Evolutionary conservation across 2,888 invertebrate species (phyloP), one percentile per base, ranked within the genome.

Genomic region (Branchinecta sandiegonensis): DNA sequence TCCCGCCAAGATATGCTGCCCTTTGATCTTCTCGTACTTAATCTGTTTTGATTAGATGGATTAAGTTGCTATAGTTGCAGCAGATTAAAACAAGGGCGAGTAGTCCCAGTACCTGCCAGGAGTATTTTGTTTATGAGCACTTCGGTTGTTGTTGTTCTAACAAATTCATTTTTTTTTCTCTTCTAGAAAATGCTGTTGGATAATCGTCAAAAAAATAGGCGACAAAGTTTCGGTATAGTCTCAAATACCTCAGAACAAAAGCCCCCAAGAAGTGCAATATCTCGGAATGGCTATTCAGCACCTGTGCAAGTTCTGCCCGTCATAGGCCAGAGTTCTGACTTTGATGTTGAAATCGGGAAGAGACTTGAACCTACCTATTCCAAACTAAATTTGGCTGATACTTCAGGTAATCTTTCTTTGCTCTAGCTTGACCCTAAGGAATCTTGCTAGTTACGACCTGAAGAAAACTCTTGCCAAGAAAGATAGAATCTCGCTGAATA

Each of bases 241-340:
- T 71, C 47, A 70, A 72, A 65, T 68, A 69, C 70, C 70, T 71
- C 63, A 70, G 70, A 70, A 72, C 70, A 65, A 71, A 72, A 66
- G 71, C 71, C 66, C 66, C 63, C 47, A 69, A 69, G 47, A 71
- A 71, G 47, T 37, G 37, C 37, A 5, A 37, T 3, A 37, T 37
- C 37, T 5, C 37, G 37, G 37, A 71, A 72, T 66, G 69, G 70
- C 12, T 68, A 70, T 37, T 69, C 70, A 69, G 71, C 72, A 8
- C 69, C 72, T 14, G 70, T 72, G 17, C 72, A 72, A 68, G 72
- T 72, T 46, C 69, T 72, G 23, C 72, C 72, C 10, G 69, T 70
- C 66, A 68, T 71, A 47, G 70, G 69, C n/a, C 71, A 71, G 56
- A 70, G 67, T 47, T 69, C 71, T 6, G 71, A 70, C 65, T 70